These are phyloP conservation scores for Panopea generosa DNA, from an alignment of 2,888 invertebrate genomes.

Conservation along the genomic window DNA sequence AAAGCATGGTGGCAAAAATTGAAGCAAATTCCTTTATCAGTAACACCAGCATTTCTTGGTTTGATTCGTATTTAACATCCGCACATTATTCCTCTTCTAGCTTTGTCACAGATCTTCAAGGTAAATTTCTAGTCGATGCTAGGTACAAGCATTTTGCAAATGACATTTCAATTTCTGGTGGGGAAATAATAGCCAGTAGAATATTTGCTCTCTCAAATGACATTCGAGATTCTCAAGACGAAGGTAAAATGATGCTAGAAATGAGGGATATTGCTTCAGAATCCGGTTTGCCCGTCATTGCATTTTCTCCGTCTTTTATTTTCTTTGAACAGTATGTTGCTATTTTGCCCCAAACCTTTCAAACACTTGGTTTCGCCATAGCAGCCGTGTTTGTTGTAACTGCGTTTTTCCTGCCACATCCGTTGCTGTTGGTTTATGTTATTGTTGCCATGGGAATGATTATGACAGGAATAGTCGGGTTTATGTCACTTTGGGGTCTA, in stretches of 20 bases:
- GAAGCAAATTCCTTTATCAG: slow-evolving; percentile 1
- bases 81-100: background rate
- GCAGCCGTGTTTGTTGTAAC: slow-evolving; percentile 78
- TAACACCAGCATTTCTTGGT: slow-evolving; percentile 7
- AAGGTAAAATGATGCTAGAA: slow-evolving; percentile 72
- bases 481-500: slow-evolving; percentile 75
- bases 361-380: slow-evolving; percentile 76
- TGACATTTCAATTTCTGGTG: slow-evolving; percentile 36
- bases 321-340: slow-evolving; percentile 79
- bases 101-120: background rate
- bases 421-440: slow-evolving; percentile 73
- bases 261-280: slow-evolving; percentile 71
- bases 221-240: slow-evolving; percentile 90
- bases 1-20: background rate
- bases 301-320: slow-evolving; percentile 73
- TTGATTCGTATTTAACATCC: background rate
- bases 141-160: slow-evolving; percentile 29
- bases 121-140: slow-evolving; percentile 11
- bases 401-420: slow-evolving; percentile 78
- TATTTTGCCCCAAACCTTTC: slow-evolving; percentile 75
- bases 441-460: slow-evolving; percentile 77
- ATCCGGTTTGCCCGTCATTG: slow-evolving; percentile 63
- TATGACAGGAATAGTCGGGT: slow-evolving; percentile 77
- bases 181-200: slow-evolving; percentile 84
- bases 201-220: slow-evolving; percentile 95